phyloP scores from a whole-genome alignment of 2,113 vertebrate genomes.

The Ceyx cyanopectus region DNA sequence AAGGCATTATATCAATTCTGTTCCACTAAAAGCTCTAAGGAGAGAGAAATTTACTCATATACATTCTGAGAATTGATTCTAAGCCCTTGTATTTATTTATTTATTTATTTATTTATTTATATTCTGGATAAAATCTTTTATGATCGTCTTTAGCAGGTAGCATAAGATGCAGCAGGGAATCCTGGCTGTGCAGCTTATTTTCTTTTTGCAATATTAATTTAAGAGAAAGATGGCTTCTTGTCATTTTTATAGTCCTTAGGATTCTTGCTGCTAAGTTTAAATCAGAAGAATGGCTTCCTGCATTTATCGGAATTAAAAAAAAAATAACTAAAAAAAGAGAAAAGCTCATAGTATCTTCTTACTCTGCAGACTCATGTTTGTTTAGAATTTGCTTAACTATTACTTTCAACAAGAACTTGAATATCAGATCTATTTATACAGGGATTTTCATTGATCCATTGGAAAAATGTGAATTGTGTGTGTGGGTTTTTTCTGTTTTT shows the following conservation, averaged over 20 bases:
- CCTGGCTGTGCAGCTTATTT: not conserved
- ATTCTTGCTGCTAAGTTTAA: conserved; percentile 10
- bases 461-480: conserved; percentile 5
- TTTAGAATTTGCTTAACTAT: conserved; percentile 34
- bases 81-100: not conserved
- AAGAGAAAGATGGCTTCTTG: not conserved
- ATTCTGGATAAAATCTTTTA: not conserved
- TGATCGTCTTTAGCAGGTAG: not conserved
- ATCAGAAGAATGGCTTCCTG: conserved; percentile 1
- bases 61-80: not conserved
- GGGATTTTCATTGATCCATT: conserved; percentile 32
- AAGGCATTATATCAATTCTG: conserved; percentile 26
- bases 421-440: conserved; percentile 52
- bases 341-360: not conserved
- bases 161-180: not conserved
- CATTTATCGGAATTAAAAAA: not conserved
- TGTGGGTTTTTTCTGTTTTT: not conserved
- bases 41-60: conserved; percentile 1
- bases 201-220: not conserved
- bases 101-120: not conserved
- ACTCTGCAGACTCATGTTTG: not conserved
- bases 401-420: conserved; percentile 49
- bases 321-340: not conserved
- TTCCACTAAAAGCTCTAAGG: conserved; percentile 52
- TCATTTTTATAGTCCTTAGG: not conserved